phyloP scores from a whole-genome alignment of 2,113 vertebrate species.

The Atlantisia rogersi region DNA sequence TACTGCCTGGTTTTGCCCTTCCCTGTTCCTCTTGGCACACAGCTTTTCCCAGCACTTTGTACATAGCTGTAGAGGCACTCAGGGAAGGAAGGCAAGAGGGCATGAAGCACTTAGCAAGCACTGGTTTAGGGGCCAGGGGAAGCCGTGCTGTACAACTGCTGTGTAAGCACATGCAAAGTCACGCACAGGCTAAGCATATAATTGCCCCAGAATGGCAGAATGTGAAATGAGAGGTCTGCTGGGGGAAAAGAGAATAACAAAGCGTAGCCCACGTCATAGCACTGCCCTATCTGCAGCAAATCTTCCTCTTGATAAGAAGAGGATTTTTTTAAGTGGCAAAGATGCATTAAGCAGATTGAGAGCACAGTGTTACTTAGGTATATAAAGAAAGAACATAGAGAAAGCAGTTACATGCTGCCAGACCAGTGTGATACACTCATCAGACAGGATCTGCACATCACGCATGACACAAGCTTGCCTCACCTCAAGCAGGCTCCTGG shows the following conservation, averaged over 20 bases:
- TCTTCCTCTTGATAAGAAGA: neutral
- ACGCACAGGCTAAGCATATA: neutral
- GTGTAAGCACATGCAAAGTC: neutral
- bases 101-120: neutral
- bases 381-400: neutral
- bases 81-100: neutral
- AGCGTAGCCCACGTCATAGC: neutral
- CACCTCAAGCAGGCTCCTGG: neutral
- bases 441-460: neutral
- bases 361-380: neutral
- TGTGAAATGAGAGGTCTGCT: neutral
- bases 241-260: neutral
- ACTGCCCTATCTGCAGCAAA: neutral
- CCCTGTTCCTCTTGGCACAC: neutral
- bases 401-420: neutral
- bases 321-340: neutral
- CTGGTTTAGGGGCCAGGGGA: neutral
- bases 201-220: neutral
- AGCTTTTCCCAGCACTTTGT: neutral
- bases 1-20: neutral
- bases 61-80: neutral
- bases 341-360: neutral
- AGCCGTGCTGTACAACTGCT: neutral
- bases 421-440: neutral
- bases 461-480: neutral